phyloP scores from a whole-genome alignment of 1,140 invertebrate genomes.

The Dolichoris vasculosae region DNA sequence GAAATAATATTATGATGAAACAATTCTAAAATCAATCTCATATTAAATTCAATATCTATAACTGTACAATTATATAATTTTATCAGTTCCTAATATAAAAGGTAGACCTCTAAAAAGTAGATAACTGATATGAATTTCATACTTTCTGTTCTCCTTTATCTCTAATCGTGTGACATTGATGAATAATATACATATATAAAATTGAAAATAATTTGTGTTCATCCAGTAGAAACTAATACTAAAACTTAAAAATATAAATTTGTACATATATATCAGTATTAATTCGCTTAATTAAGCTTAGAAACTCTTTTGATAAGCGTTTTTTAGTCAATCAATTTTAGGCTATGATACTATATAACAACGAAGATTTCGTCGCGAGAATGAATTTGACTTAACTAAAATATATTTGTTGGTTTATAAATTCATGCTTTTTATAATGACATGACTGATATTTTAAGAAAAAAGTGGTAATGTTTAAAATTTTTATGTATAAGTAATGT shows the following conservation, averaged over 20 bases:
- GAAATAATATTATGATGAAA: conserved; percentile 2
- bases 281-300: conserved; percentile 45
- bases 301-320: conserved; percentile 36
- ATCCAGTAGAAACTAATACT: conserved; percentile 25
- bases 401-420: background rate
- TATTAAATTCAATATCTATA: conserved; percentile 22
- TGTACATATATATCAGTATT: conserved; percentile 52
- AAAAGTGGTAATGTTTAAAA: background rate
- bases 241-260: conserved; percentile 24
- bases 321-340: conserved; percentile 31
- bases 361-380: conserved; percentile 16
- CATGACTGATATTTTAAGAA: background rate
- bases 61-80: conserved; percentile 19
- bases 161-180: conserved; percentile 9
- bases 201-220: conserved; percentile 34
- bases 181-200: conserved; percentile 8
- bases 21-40: background rate
- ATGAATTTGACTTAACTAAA: conserved; percentile 10
- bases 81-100: conserved; percentile 29
- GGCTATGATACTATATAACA: conserved; percentile 33
- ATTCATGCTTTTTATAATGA: background rate
- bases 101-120: background rate
- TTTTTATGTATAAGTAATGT: background rate
- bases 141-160: conserved; percentile 35
- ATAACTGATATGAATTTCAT: conserved; percentile 32